These are phyloP conservation scores for Mirza zaza DNA, from an alignment of 2,113 vertebrate species.

Conservation along the genomic window DNA sequence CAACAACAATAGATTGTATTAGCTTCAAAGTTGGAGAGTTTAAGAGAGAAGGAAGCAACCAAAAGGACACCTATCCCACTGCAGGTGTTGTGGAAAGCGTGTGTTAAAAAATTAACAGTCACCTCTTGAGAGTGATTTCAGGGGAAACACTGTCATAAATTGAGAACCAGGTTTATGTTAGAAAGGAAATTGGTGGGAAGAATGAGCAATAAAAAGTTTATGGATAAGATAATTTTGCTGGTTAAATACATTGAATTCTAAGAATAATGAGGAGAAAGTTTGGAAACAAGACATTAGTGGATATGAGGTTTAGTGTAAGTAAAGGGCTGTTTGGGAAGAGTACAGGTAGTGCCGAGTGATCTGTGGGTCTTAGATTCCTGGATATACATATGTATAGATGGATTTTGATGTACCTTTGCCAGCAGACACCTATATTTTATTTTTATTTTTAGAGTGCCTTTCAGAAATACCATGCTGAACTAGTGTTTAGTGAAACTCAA, in stretches of 20 bases:
- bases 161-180: background rate
- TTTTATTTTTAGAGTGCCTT: background rate
- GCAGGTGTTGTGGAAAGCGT: background rate
- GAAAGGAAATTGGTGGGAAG: background rate
- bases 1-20: background rate
- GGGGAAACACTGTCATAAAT: background rate
- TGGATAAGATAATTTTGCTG: background rate
- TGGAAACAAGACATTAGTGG: background rate
- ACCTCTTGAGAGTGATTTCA: background rate
- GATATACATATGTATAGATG: background rate
- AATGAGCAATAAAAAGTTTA: background rate
- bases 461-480: background rate
- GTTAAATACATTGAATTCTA: background rate
- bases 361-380: background rate
- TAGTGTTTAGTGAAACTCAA: background rate
- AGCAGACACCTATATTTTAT: background rate
- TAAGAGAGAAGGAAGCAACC: background rate
- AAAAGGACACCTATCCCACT: no score
- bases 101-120: background rate
- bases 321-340: background rate
- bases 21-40: background rate
- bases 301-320: background rate
- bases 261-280: background rate
- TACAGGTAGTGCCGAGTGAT: no score
- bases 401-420: background rate